Base-by-base conservation (phyloP, 2,797 vertebrate genomes). In the Geotrypetes seraphini region DNA sequence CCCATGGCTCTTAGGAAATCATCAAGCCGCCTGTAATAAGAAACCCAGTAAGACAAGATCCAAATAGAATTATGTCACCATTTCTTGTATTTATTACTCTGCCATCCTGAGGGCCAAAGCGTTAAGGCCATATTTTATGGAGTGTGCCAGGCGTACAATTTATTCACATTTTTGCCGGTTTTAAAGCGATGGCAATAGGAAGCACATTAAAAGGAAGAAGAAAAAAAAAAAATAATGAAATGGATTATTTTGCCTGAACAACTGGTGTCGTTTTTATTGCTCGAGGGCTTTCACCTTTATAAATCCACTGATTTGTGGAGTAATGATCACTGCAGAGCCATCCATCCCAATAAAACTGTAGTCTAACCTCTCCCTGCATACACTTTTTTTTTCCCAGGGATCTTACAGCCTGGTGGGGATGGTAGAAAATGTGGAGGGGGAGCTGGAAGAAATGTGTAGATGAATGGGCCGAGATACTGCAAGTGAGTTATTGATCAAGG, bases 231-330 rank as follows among this genome's bases (percentile, higher is more conserved):
- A 21, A n/a, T 7, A 38, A 6, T 34, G 28, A 36, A 37, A 16
- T 14, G 16, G 10, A 7, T 19, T 10, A 12, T 5, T 33, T 5
- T 1, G 3, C n/a, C n/a, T n/a, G n/a, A n/a, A n/a, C n/a, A n/a
- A n/a, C n/a, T 26, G 26, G 33, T 12, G 5, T 11, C 2, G 1
- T 12, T 36, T 28, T 20, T 35, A 1, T 11, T 19, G 9, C 6
- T 25, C 10, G 1, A 14, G 6, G 28, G 16, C 0, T 0, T 22
- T 42, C 33, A n/a, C 8, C 7, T 4, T 11, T 18, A 3, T 23
- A 16, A 28, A 33, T 10, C n/a, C 19, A n/a, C 6, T 14, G 3
- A 1, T 7, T 10, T 1, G 0, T 11, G 35, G 7, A 14, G 12
- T 13, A 8, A 14, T 13, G 13, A 31, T 15, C 28, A 39, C 25